A percentile compares a stretch with the other conserved stretches of the same genome.
phyloP scores from a whole-genome alignment of 1,140 invertebrate species.

The Phenacoccus solenopsis region DNA sequence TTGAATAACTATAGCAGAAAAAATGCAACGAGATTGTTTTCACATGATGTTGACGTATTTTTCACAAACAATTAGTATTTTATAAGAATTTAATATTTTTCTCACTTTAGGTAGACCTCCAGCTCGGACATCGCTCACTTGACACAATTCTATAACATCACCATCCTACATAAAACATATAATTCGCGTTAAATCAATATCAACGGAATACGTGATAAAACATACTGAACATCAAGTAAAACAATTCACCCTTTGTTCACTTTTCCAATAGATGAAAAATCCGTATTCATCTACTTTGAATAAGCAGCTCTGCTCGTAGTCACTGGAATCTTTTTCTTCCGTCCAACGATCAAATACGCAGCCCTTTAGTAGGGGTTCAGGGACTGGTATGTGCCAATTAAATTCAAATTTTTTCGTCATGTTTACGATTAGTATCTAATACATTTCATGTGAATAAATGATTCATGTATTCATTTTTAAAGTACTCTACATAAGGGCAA shows the following conservation, averaged over 20 bases:
- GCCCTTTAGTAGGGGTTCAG: constrained; percentile 70
- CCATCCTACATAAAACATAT: constrained; percentile 59
- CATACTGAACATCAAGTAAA: background rate
- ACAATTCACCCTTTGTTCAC: constrained; percentile 77
- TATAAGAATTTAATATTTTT: background rate
- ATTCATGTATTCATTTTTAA: too few species aligned
- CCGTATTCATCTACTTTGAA: constrained; percentile 97
- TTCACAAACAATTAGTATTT: too few species aligned
- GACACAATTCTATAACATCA: constrained; percentile 89
- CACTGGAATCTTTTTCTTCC: constrained; percentile 85
- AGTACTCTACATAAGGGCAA: too few species aligned
- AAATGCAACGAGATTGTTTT: too few species aligned
- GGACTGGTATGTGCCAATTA: constrained; percentile 91
- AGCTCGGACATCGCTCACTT: constrained; percentile 90
- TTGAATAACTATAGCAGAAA: too few species aligned
- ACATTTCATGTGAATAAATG: too few species aligned
- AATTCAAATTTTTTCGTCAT: constrained; percentile 99
- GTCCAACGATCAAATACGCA: constrained; percentile 89
- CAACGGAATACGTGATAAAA: background rate
- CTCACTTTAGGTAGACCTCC: constrained; percentile 75
- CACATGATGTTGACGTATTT: too few species aligned
- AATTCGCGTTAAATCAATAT: background rate
- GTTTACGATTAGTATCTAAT: too few species aligned
- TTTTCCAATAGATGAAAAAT: constrained; percentile 99
- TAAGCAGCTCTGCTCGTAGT: constrained; percentile 72